Percentiles rank a stretch among this genome's conserved stretches.
Evolutionary conservation across 2,888 invertebrate genomes (phyloP).

Genomic region (Coecobrya sp.): DNA sequence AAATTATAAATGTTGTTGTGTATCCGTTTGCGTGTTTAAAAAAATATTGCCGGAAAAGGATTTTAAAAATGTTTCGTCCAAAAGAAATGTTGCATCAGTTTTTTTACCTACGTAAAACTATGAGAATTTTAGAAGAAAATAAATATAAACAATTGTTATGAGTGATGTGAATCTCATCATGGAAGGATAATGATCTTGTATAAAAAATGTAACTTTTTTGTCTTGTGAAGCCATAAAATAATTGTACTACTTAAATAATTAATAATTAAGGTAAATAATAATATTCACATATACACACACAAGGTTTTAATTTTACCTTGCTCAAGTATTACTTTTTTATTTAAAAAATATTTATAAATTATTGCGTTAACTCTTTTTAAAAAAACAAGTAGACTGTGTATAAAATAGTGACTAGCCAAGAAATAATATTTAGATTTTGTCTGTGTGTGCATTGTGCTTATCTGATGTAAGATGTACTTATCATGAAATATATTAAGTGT

Average conservation of each 20-base stretch:
- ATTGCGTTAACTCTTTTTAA: not conserved
- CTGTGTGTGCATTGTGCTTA: not conserved
- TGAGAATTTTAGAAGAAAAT: not conserved
- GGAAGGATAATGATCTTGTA: not conserved
- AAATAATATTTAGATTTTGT: too few relatives aligned
- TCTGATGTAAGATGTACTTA: not conserved
- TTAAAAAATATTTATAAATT: too few relatives aligned
- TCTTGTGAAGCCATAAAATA: not conserved
- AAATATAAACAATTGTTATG: too few relatives aligned
- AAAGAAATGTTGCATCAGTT: slow-evolving; percentile 28
- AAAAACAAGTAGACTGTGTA: not conserved
- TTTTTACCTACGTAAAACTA: not conserved
- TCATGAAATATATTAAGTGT: not conserved
- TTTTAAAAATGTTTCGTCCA: slow-evolving; percentile 44
- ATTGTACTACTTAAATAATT: not conserved
- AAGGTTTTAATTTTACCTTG: slow-evolving; percentile 73
- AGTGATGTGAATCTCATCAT: not conserved
- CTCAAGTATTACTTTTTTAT: slow-evolving; percentile 66
- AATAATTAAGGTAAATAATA: too few relatives aligned
- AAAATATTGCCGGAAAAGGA: not conserved
- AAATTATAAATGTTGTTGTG: too few relatives aligned
- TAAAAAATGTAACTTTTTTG: not conserved
- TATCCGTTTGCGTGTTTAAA: too few relatives aligned
- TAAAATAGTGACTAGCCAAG: not conserved
- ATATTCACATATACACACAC: not conserved